phyloP scores from a whole-genome alignment of 2,888 invertebrate genomes.

The Electrophaes corylata region DNA sequence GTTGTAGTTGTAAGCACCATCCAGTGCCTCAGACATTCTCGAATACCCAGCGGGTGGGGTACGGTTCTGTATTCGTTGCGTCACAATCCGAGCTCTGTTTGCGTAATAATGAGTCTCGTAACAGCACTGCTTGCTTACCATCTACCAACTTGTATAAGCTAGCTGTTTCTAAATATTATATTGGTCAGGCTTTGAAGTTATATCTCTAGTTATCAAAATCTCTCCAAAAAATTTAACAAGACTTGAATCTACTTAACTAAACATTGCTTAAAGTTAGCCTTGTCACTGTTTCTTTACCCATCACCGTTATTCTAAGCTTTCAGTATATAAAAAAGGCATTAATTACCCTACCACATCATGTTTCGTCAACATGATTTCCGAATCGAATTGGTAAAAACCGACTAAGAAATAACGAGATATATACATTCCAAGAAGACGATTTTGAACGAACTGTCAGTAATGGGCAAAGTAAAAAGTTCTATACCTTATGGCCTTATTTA shows the following conservation, averaged over 20 bases:
- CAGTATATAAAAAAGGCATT: no score
- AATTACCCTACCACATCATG: not conserved
- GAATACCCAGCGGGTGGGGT: slow-evolving; percentile 18
- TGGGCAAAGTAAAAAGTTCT: no score
- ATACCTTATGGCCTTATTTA: no score
- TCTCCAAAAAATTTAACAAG: no score
- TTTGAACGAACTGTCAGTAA: not conserved
- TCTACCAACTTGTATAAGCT: slow-evolving; percentile 9
- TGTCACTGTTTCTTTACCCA: no score
- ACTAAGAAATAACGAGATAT: not conserved
- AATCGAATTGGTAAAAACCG: not conserved
- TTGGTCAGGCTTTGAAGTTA: not conserved
- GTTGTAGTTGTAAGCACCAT: slow-evolving; percentile 3
- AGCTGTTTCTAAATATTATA: slow-evolving; percentile 3
- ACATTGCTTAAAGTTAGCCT: no score
- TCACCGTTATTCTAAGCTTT: no score
- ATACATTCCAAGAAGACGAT: not conserved
- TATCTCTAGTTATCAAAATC: no score
- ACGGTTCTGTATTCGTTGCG: slow-evolving; percentile 43
- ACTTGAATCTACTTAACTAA: no score
- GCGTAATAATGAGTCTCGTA: slow-evolving; percentile 53
- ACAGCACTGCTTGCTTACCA: slow-evolving; percentile 13
- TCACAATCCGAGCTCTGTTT: slow-evolving; percentile 44
- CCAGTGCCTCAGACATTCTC: slow-evolving; percentile 23
- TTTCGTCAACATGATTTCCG: not conserved